phyloP scores from a whole-genome alignment of 2,113 vertebrate genomes.

The Bubo bubo region DNA sequence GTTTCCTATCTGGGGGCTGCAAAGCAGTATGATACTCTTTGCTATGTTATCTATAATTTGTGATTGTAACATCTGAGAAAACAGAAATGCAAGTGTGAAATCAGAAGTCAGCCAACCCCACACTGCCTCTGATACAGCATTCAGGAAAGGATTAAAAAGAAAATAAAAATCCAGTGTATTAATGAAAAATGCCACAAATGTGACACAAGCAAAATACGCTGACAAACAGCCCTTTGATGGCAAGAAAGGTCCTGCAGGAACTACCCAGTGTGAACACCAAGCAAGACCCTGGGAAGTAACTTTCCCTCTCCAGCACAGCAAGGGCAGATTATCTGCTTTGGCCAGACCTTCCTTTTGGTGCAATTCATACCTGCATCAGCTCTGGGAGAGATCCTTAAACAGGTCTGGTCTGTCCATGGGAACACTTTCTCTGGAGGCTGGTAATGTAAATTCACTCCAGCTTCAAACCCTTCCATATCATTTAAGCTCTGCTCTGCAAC shows the following conservation, averaged over 20 bases:
- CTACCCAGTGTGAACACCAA: background rate
- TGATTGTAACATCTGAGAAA: background rate
- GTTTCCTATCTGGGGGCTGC: background rate
- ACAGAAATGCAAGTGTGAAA: background rate
- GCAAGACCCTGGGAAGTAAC: background rate
- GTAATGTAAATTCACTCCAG: background rate
- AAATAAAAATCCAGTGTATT: background rate
- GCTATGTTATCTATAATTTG: background rate
- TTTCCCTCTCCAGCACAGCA: background rate
- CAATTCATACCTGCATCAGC: background rate
- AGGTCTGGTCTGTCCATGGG: background rate
- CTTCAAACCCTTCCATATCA: background rate
- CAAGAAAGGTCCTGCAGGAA: background rate
- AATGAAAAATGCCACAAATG: background rate
- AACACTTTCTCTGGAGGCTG: background rate
- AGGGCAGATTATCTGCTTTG: background rate
- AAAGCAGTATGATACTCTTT: background rate
- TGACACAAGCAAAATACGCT: background rate
- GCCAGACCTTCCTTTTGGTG: background rate
- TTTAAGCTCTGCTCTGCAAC: background rate
- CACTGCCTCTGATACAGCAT: background rate
- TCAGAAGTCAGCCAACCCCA: background rate
- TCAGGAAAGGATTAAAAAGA: background rate
- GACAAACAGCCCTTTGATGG: background rate
- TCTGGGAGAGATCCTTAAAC: background rate